Evolutionary conservation across 2,888 invertebrate genomes (phyloP).

Genomic region (Hedya salicella): DNA sequence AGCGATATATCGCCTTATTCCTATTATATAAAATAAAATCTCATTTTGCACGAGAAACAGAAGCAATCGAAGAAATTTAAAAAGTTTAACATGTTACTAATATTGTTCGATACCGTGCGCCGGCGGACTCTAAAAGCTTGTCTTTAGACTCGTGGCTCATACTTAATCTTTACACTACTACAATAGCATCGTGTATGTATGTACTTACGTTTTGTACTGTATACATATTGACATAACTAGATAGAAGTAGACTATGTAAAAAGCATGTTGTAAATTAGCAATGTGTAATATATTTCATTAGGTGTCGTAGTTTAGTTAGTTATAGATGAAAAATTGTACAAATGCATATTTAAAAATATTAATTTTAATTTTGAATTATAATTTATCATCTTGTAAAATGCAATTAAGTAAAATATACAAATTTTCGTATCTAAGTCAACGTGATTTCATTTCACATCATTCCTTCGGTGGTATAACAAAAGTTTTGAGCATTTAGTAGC

Average conservation of each 20-base stretch:
- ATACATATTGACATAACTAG: conserved; percentile 63
- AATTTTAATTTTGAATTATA: conserved; percentile 79
- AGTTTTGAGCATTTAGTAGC: neutral
- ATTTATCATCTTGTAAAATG: conserved; percentile 84
- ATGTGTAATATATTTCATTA: conserved; percentile 80
- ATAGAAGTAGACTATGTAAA: conserved; percentile 76
- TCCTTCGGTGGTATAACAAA: conserved; percentile 14
- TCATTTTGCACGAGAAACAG: conserved; percentile 1
- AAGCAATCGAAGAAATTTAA: neutral
- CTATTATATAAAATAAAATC: neutral
- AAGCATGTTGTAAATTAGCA: conserved; percentile 81
- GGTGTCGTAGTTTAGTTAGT: conserved; percentile 80
- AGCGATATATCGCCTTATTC: neutral
- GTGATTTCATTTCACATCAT: conserved; percentile 29
- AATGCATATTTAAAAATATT: conserved; percentile 79
- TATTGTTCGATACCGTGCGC: neutral
- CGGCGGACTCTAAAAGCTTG: conserved; percentile 33
- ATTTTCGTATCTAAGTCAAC: conserved; percentile 72
- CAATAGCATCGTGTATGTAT: conserved; percentile 42
- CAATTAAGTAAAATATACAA: conserved; percentile 84
- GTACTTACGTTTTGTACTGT: conserved; percentile 65
- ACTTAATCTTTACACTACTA: conserved; percentile 35
- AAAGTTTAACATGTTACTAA: neutral
- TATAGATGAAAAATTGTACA: conserved; percentile 83
- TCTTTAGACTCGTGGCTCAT: conserved; percentile 38